Evolutionary conservation across 2,888 invertebrate species (phyloP).

Genomic region (Scaptomyza tumidula): DNA sequence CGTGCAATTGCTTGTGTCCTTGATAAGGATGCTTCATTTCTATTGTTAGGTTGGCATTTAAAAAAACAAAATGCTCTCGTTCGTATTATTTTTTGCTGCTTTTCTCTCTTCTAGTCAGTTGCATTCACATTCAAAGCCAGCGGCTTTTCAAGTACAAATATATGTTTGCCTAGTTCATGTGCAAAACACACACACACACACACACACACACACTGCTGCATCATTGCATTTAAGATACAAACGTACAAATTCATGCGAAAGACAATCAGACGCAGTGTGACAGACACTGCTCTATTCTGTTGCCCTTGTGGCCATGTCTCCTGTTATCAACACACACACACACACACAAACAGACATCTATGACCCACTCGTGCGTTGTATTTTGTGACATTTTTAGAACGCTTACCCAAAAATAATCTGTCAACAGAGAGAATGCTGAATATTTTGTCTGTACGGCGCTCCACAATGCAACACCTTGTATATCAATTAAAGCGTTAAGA

Average conservation of each 20-base stretch:
- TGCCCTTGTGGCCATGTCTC: conserved; percentile 38
- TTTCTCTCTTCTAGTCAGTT: conserved; percentile 23
- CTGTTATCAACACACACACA: conserved; percentile 15
- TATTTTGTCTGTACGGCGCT: conserved; percentile 23
- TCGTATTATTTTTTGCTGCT: conserved; percentile 11
- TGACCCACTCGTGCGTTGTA: conserved; percentile 10
- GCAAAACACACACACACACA: background rate
- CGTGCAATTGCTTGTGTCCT: conserved; percentile 72
- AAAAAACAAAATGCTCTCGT: conserved; percentile 63
- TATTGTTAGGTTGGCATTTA: conserved; percentile 81
- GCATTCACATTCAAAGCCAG: conserved; percentile 62
- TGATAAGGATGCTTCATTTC: conserved; percentile 81
- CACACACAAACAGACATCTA: conserved; percentile 12
- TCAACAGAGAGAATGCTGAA: conserved; percentile 50
- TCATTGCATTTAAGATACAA: conserved; percentile 54
- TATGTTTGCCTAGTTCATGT: conserved; percentile 45
- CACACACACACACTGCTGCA: conserved; percentile 2
- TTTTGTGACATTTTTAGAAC: conserved; percentile 43
- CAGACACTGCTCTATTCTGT: conserved; percentile 45
- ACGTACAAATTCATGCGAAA: conserved; percentile 78
- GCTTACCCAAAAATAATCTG: conserved; percentile 37
- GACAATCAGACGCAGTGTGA: conserved; percentile 68
- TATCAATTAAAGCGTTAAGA: conserved; percentile 60
- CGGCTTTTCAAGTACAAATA: conserved; percentile 63
- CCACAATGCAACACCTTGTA: conserved; percentile 44